Conservation (phyloP, 2,888 invertebrate species). For the Meghimatium bilineatum region DNA sequence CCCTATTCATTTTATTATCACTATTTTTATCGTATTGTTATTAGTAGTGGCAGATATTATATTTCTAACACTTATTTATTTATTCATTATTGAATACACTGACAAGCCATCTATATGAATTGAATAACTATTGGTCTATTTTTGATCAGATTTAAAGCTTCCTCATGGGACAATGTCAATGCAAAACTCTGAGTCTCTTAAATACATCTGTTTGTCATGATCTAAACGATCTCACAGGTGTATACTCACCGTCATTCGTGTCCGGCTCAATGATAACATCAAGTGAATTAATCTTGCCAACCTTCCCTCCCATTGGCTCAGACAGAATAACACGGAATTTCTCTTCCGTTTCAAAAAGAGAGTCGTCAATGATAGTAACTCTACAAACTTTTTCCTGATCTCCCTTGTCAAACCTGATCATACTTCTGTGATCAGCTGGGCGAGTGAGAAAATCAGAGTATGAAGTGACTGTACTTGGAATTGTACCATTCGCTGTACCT, state of each 20-base stretch:
- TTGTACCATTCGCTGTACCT: slow-evolving; percentile 75
- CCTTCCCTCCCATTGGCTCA: slow-evolving; percentile 71
- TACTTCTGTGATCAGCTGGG: slow-evolving; percentile 67
- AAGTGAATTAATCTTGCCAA: slow-evolving; percentile 62
- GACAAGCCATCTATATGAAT: no score
- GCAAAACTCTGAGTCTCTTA: no score
- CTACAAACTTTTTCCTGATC: slow-evolving; percentile 69
- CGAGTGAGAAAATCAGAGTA: slow-evolving; percentile 76
- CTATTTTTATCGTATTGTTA: no score
- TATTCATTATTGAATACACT: no score
- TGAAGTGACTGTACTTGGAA: slow-evolving; percentile 69
- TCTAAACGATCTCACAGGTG: no score
- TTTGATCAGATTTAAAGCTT: no score
- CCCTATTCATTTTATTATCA: no score
- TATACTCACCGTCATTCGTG: slow-evolving; percentile 72
- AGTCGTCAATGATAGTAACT: slow-evolving; percentile 76
- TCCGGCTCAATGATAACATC: slow-evolving; percentile 72
- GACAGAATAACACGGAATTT: slow-evolving; percentile 69
- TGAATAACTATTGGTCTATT: no score
- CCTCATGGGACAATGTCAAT: no score
- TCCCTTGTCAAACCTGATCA: slow-evolving; percentile 69
- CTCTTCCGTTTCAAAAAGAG: slow-evolving; percentile 75
- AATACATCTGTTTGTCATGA: no score
- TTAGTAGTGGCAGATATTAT: no score
- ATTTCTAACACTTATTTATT: no score